Evolutionary conservation across 1,140 invertebrate genomes (phyloP), one percentile per base, ranked within the genome.

Genomic region (Pogonomyrmex californicus): DNA sequence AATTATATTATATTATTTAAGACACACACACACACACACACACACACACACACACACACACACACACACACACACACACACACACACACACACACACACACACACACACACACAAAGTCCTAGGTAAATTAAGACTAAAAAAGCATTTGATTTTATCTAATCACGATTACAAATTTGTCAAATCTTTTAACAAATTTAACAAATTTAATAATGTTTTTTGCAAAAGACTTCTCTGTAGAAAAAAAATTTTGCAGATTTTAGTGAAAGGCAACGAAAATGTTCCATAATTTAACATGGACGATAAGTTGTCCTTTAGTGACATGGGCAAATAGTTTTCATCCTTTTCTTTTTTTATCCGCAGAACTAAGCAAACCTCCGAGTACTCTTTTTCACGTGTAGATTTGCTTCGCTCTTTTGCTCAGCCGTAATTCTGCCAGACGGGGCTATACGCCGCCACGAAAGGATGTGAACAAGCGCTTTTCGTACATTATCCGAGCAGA

Each of bases 381-480:
- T 33, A 38, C 4, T 44, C 44, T 88, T 86, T 75, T 56, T 14
- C 44, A 17, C 47, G 56, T 77, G 86, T 49, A 23, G 60, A 70
- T 77, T 81, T 75, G 60, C 58, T 54, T 38, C 23, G 5, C 14
- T 58, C 12, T 71, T 56, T 70, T 30, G 30, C 4, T 63, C 12
- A 36, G n/a, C 10, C 63, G 58, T 7, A 87, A 78, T 33, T 47
- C 30, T 12, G 6, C 30, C 17, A 41, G 54, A 60, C 71, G 66
- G 71, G n/a, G 62, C 30, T 68, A 66, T 66, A 78, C 12, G 54
- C 66, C 17, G n/a, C 65, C n/a, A 47, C 23, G 71, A 71, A 86
- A 56, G 81, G 87, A 87, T 88, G 87, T 75, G 85, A 87, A 81
- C 76, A 87, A 90, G 66, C 83, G 85, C 82, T 90, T 88, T 82